Percentiles rank a stretch among this genome's conserved stretches.
Evolutionary conservation across 1,140 invertebrate species (phyloP).

Genomic region (Ceratosolen fusciceps): DNA sequence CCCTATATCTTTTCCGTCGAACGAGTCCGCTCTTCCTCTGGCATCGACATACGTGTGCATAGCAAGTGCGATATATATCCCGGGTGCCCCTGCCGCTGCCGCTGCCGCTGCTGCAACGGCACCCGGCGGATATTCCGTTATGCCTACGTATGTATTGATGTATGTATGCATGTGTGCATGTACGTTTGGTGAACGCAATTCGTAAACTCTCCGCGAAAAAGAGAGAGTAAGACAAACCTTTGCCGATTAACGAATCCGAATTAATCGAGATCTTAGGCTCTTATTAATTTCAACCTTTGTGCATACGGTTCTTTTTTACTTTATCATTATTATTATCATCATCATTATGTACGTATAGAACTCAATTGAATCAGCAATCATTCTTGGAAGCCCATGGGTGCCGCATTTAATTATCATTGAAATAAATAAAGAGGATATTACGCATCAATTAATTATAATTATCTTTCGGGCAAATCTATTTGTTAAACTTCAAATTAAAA

Average conservation of each 20-base stretch:
- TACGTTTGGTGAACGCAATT: background rate
- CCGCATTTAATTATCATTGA: background rate
- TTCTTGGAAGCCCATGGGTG: background rate
- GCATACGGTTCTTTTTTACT: background rate
- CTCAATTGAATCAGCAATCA: background rate
- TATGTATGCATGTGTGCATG: constrained; percentile 20
- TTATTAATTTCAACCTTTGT: background rate
- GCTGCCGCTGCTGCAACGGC: constrained; percentile 33
- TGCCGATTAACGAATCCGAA: background rate
- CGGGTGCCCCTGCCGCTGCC: constrained; percentile 29
- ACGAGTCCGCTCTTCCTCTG: constrained; percentile 36
- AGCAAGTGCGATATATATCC: constrained; percentile 25
- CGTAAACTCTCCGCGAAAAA: background rate
- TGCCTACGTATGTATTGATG: no score
- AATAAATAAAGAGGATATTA: background rate
- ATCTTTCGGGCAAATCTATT: no score
- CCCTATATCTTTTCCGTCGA: constrained; percentile 7
- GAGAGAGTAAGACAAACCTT: background rate
- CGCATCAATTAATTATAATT: background rate
- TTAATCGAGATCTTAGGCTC: constrained; percentile 12
- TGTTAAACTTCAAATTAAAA: no score
- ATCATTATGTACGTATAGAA: no score
- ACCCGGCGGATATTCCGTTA: constrained; percentile 33
- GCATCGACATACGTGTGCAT: constrained; percentile 7
- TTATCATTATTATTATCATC: background rate